Percentiles rank a stretch among this genome's conserved stretches.
phyloP scores from a whole-genome alignment of 2,113 vertebrate genomes.

The Hippolais icterina region DNA sequence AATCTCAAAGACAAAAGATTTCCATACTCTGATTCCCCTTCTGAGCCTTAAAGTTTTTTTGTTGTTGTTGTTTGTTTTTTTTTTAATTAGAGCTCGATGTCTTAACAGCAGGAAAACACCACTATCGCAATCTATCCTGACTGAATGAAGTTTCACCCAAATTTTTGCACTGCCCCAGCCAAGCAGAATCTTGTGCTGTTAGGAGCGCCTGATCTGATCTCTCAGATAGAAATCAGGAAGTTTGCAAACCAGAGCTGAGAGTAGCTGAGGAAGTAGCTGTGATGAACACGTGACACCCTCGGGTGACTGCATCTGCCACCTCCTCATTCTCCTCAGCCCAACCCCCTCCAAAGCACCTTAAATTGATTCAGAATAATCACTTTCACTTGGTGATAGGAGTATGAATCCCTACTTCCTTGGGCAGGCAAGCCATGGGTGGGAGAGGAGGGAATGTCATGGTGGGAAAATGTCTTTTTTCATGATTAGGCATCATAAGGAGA shows the following conservation, averaged over 20 bases:
- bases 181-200: not conserved
- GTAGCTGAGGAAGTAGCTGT: not conserved
- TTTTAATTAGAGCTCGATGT: not conserved
- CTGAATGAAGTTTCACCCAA: not conserved
- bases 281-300: accelerated
- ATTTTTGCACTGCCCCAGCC: not conserved
- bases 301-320: not conserved
- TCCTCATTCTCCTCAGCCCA: not conserved
- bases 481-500: not conserved
- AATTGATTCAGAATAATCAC: not conserved
- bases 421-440: not conserved
- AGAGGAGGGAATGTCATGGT: not conserved
- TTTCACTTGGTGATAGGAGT: not conserved
- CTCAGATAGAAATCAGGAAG: not conserved
- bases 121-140: accelerated
- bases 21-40: not conserved
- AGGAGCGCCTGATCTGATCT: not conserved
- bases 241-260: not conserved
- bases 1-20: not conserved
- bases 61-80: too few relatives aligned
- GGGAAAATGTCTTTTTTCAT: not conserved
- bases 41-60: not conserved
- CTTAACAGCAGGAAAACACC: not conserved
- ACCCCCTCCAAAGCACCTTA: not conserved
- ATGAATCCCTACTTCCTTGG: not conserved